A percentile compares a stretch with the other conserved stretches of the same genome.
These are phyloP conservation scores for Apoderus coryli DNA, from an alignment of 2,888 invertebrate genomes.

Conservation along the genomic window DNA sequence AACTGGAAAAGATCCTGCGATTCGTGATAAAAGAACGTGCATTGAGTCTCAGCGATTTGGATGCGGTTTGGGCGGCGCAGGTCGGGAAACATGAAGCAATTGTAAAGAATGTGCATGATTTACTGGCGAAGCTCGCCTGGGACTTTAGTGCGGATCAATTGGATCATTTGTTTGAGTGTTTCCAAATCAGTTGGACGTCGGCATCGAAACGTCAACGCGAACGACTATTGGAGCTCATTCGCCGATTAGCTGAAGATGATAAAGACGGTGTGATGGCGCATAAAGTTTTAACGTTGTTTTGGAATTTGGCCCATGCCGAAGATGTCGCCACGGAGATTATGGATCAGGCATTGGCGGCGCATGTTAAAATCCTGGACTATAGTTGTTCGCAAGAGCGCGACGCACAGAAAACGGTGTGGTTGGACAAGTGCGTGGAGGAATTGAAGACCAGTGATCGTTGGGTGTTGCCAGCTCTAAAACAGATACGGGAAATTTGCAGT, in stretches of 20 bases:
- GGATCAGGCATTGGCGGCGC: slow-evolving; percentile 89
- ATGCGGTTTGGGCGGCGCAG: slow-evolving; percentile 94
- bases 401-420: slow-evolving; percentile 86
- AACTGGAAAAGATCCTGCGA: slow-evolving; percentile 90
- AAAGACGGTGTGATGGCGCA: slow-evolving; percentile 98
- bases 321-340: slow-evolving; percentile 95
- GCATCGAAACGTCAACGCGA: slow-evolving; percentile 93
- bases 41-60: slow-evolving; percentile 77
- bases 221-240: slow-evolving; percentile 84
- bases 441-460: slow-evolving; percentile 75
- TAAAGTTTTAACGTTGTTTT: slow-evolving; percentile 88
- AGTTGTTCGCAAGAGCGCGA: slow-evolving; percentile 92
- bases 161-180: slow-evolving; percentile 93
- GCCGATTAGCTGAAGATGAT: slow-evolving; percentile 92
- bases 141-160: slow-evolving; percentile 95
- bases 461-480: slow-evolving; percentile 89
- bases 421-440: slow-evolving; percentile 91
- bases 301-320: slow-evolving; percentile 92
- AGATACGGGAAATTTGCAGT: slow-evolving; percentile 90
- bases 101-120: slow-evolving; percentile 93
- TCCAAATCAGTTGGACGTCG: slow-evolving; percentile 86
- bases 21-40: slow-evolving; percentile 92
- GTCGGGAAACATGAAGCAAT: slow-evolving; percentile 97
- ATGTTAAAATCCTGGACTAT: slow-evolving; percentile 94
- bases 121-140: slow-evolving; percentile 93